These are phyloP conservation scores for Muscicapa comitata DNA, from an alignment of 2,797 vertebrate genomes.

Conservation along the genomic window DNA sequence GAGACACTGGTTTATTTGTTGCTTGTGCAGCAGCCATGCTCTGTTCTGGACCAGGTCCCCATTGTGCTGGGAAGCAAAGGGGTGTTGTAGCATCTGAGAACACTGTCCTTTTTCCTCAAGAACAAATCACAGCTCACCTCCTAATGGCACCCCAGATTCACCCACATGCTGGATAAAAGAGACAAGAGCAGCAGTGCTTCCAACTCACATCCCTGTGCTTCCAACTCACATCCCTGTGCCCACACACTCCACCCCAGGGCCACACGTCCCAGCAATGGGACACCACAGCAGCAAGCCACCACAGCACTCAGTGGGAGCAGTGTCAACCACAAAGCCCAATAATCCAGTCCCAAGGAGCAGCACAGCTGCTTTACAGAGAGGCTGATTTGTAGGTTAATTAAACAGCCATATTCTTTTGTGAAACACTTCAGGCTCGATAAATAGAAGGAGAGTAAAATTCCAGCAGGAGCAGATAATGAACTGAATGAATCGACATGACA, in stretches of 20 bases:
- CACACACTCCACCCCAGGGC: accelerated
- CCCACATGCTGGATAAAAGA: neutral
- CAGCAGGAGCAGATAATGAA: constrained; percentile 42
- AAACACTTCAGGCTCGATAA: constrained; percentile 7
- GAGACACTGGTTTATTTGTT: neutral
- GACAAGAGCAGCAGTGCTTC: neutral
- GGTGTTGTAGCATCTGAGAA: neutral
- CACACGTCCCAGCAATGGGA: accelerated
- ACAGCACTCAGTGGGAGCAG: accelerated
- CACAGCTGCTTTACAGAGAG: neutral
- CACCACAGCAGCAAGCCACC: neutral
- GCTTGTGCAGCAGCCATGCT: neutral
- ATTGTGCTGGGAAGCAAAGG: neutral
- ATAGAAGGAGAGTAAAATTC: constrained; percentile 36
- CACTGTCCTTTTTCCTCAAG: neutral
- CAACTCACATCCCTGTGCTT: neutral
- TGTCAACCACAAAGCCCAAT: accelerated
- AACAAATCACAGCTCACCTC: neutral
- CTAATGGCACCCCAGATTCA: neutral
- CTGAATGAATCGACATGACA: constrained; percentile 30
- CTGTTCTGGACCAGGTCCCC: neutral
- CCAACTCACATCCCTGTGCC: no score
- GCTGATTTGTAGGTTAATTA: constrained; percentile 58
- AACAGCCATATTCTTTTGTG: constrained; percentile 53
- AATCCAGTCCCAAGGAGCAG: neutral